A percentile compares a stretch with the other conserved stretches of the same genome.
Conservation (phyloP, 2,797 vertebrate species). For the Spea hammondii region DNA sequence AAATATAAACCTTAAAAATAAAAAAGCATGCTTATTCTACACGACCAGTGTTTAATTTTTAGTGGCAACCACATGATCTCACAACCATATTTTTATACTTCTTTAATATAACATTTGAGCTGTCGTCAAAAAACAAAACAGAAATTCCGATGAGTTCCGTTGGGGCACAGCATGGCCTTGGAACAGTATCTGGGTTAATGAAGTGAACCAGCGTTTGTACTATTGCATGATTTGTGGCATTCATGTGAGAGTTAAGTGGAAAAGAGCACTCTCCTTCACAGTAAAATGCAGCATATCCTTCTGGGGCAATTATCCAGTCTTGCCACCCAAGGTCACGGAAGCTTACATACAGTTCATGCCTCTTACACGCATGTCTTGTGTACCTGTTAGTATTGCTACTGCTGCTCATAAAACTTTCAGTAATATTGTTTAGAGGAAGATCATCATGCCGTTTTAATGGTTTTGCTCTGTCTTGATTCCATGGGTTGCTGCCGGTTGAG, state of each 20-base stretch:
- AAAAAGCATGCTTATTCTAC: no score
- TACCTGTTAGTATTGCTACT: neutral
- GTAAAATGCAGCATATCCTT: constrained; percentile 46
- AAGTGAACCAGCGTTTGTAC: constrained; percentile 48
- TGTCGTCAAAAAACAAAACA: constrained; percentile 46
- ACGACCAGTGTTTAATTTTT: neutral
- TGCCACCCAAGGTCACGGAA: constrained; percentile 49
- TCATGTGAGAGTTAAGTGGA: constrained; percentile 48
- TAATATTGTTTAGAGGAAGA: constrained; percentile 11
- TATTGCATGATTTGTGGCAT: constrained; percentile 50
- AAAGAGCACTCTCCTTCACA: constrained; percentile 48
- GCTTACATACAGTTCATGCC: constrained; percentile 45
- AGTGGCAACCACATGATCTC: constrained; percentile 40
- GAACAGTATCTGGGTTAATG: constrained; percentile 37
- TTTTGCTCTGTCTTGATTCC: constrained; percentile 23
- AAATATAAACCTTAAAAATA: no score
- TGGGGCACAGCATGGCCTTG: constrained; percentile 40
- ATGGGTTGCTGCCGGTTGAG: constrained; percentile 16
- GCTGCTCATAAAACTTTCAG: constrained; percentile 14
- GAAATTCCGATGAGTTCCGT: constrained; percentile 39
- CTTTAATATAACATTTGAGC: constrained; percentile 45
- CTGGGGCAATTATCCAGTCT: constrained; percentile 49
- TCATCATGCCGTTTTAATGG: constrained; percentile 14
- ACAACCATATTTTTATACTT: constrained; percentile 50
- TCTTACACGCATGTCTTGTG: constrained; percentile 33